phyloP scores from a whole-genome alignment of 2,888 invertebrate species.

The Sericinus montela region DNA sequence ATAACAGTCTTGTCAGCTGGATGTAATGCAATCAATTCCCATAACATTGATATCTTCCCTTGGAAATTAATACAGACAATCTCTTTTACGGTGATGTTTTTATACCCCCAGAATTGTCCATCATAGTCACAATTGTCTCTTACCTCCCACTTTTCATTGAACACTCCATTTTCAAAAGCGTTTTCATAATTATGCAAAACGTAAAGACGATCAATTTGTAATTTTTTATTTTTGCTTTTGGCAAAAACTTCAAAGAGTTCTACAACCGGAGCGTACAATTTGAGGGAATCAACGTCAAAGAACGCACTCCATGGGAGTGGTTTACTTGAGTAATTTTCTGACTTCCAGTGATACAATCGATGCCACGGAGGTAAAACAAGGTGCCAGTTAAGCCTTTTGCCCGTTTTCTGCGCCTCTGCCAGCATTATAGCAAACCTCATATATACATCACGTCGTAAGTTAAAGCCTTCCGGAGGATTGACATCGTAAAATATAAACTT shows the following conservation, averaged over 20 bases:
- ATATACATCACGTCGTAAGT: constrained; percentile 96
- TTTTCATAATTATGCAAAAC: constrained; percentile 91
- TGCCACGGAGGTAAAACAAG: constrained; percentile 96
- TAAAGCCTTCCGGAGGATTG: constrained; percentile 97
- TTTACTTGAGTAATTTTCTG: constrained; percentile 70
- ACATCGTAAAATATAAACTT: constrained; percentile 95
- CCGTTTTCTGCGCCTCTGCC: constrained; percentile 80
- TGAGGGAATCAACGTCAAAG: constrained; percentile 90
- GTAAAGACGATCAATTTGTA: constrained; percentile 86
- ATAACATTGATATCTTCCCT: constrained; percentile 84
- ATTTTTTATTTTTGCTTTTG: constrained; percentile 29
- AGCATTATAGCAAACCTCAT: constrained; percentile 93
- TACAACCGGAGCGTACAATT: constrained; percentile 88
- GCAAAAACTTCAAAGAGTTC: constrained; percentile 90
- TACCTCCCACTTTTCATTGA: constrained; percentile 89
- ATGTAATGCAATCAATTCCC: constrained; percentile 74
- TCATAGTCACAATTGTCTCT: constrained; percentile 76
- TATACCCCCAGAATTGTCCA: constrained; percentile 84
- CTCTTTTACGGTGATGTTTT: constrained; percentile 81
- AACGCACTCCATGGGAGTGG: constrained; percentile 89
- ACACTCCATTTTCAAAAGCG: constrained; percentile 89
- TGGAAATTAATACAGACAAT: constrained; percentile 90
- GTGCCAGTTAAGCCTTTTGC: constrained; percentile 70
- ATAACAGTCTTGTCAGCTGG: constrained; percentile 75
- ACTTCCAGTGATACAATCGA: constrained; percentile 93